These are phyloP conservation scores for Prochilodus magdalenae DNA, from an alignment of 2,113 vertebrate species.

Conservation along the genomic window DNA sequence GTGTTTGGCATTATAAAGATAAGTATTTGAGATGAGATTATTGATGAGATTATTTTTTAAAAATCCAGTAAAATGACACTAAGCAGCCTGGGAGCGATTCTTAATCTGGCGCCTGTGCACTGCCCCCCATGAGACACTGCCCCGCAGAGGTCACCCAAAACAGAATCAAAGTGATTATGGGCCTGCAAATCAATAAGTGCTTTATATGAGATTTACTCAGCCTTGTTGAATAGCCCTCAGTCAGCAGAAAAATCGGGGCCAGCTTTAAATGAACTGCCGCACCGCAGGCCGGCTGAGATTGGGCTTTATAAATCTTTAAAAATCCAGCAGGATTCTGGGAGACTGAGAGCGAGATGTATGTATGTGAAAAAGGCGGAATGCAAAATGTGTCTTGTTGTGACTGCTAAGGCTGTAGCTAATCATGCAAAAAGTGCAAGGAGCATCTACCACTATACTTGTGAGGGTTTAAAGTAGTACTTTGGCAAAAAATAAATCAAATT, in stretches of 20 bases:
- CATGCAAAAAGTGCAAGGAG: background rate
- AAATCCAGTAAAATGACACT: slow-evolving; percentile 57
- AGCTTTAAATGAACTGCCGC: slow-evolving; percentile 64
- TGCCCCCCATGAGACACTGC: slow-evolving; percentile 61
- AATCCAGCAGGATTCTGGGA: slow-evolving; percentile 55
- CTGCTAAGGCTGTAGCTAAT: background rate
- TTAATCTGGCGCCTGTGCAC: slow-evolving; percentile 42
- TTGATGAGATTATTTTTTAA: slow-evolving; percentile 67
- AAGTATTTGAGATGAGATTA: slow-evolving; percentile 73
- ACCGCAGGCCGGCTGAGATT: slow-evolving; percentile 56
- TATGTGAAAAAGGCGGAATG: background rate
- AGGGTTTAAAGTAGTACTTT: background rate
- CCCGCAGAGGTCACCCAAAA: slow-evolving; percentile 71
- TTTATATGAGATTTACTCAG: slow-evolving; percentile 79
- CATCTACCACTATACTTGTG: background rate
- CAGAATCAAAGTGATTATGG: slow-evolving; percentile 81
- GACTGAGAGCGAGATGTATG: slow-evolving; percentile 13
- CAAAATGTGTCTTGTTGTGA: no score
- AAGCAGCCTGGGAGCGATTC: slow-evolving; percentile 50
- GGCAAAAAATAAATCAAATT: no score
- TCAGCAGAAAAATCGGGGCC: slow-evolving; percentile 72
- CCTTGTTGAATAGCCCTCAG: slow-evolving; percentile 59
- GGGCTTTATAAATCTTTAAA: slow-evolving; percentile 67
- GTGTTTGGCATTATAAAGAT: slow-evolving; percentile 56
- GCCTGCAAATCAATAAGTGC: slow-evolving; percentile 75